Conservation (phyloP, 30 jellyfish, hydroid and myxozoan species). For the Aurelia coerulea region DNA sequence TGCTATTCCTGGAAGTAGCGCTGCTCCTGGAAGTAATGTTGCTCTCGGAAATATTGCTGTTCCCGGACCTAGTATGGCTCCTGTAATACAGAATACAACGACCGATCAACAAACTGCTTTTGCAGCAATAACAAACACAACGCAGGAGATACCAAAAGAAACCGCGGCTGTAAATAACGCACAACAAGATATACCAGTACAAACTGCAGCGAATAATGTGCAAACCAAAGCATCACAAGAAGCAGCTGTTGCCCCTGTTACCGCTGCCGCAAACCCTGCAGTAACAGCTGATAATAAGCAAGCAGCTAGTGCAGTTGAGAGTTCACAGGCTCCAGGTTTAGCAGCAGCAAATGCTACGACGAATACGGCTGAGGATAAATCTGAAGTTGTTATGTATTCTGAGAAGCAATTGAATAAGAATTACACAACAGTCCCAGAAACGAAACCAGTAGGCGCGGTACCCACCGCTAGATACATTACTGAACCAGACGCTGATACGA, state of each 20-base stretch:
- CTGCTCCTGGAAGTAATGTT: too few relatives aligned
- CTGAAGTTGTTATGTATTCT: slow-evolving; percentile 65
- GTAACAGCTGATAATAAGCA: slow-evolving; percentile 16
- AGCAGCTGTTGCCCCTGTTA: background rate
- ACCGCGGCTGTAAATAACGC: background rate
- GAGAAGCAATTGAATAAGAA: slow-evolving; percentile 41
- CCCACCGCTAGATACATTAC: slow-evolving; percentile 36
- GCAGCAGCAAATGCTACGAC: slow-evolving; percentile 32
- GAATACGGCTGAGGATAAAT: slow-evolving; percentile 38
- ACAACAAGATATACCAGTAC: too few relatives aligned
- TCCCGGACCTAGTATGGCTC: too few relatives aligned
- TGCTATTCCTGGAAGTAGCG: too few relatives aligned
- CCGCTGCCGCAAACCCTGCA: too few relatives aligned
- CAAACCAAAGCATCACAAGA: too few relatives aligned
- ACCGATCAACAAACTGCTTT: too few relatives aligned
- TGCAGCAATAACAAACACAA: too few relatives aligned
- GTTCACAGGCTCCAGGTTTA: background rate
- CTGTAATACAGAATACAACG: too few relatives aligned
- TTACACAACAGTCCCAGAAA: slow-evolving; percentile 23
- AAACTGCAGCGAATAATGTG: background rate
- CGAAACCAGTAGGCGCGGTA: background rate
- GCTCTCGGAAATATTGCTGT: too few relatives aligned
- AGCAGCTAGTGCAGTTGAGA: slow-evolving; percentile 3
- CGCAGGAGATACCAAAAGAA: background rate
- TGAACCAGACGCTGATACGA: background rate